phyloP scores from a whole-genome alignment of 2,113 vertebrate genomes.

The Tylochromis polylepis region DNA sequence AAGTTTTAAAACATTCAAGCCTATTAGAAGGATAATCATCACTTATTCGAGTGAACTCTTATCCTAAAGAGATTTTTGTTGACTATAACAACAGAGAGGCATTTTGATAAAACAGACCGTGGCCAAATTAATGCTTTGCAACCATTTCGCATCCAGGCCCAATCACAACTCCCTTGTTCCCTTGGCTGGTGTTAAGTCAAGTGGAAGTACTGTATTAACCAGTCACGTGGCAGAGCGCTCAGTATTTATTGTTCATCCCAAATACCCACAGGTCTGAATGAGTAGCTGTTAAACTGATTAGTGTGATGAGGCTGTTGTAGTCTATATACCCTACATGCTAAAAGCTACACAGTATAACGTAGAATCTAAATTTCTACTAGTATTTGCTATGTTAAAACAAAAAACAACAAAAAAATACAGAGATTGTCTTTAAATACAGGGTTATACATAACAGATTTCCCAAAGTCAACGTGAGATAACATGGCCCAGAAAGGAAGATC shows the following conservation, averaged over 20 bases:
- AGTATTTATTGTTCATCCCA: constrained; percentile 28
- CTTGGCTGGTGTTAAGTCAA: constrained; percentile 27
- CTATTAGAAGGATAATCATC: constrained; percentile 24
- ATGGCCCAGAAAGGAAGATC: background rate
- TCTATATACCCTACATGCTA: background rate
- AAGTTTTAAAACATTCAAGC: constrained; percentile 28
- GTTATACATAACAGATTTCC: background rate
- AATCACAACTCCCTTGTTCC: constrained; percentile 15
- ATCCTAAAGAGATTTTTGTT: background rate
- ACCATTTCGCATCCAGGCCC: constrained; percentile 27
- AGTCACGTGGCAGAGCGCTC: constrained; percentile 7
- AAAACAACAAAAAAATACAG: background rate
- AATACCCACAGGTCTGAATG: constrained; percentile 26
- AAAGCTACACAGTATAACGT: background rate
- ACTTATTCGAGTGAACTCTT: background rate
- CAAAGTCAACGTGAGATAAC: background rate
- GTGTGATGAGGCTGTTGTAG: background rate
- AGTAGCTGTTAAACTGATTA: constrained; percentile 50
- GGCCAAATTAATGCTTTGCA: background rate
- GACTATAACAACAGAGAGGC: background rate
- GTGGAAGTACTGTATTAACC: constrained; percentile 47
- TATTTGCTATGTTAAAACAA: background rate
- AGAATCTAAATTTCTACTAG: background rate
- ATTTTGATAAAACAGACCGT: background rate
- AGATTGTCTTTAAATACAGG: background rate